A percentile compares a stretch with the other conserved stretches of the same genome.
Conservation (phyloP, 2,797 vertebrate species). For the Falco concolor region DNA sequence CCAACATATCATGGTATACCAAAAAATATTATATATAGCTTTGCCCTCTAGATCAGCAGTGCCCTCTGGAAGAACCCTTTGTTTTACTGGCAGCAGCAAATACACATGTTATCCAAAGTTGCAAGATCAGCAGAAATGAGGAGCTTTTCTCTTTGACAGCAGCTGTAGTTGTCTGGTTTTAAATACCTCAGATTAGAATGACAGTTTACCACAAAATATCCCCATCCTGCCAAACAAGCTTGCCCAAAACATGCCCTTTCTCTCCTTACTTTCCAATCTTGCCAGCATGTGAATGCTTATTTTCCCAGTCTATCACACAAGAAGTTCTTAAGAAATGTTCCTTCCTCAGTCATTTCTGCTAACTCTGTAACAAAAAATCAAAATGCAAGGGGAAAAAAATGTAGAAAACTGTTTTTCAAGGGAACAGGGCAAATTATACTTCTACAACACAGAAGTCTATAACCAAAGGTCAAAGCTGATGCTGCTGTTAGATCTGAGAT, state of each 20-base stretch:
- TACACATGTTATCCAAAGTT: background rate
- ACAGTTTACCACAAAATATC: slow-evolving; percentile 30
- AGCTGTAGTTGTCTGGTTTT: slow-evolving; percentile 32
- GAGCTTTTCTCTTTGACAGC: slow-evolving; percentile 29
- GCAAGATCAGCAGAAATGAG: slow-evolving; percentile 49
- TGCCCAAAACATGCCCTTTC: slow-evolving; percentile 44
- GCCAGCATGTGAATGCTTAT: background rate
- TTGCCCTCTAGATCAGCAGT: slow-evolving; percentile 46
- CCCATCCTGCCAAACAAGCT: background rate
- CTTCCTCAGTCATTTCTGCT: background rate
- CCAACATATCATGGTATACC: slow-evolving; percentile 14
- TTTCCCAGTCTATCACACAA: background rate
- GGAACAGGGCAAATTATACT: background rate
- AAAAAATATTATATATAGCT: slow-evolving; percentile 19
- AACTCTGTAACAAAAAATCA: background rate
- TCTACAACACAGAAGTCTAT: background rate
- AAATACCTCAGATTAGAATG: slow-evolving; percentile 32
- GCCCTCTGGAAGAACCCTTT: slow-evolving; percentile 43
- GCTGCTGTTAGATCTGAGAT: background rate
- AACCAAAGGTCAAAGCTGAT: background rate
- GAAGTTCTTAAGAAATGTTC: background rate
- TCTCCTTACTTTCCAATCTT: background rate
- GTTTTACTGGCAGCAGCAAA: slow-evolving; percentile 44
- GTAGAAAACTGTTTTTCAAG: background rate
- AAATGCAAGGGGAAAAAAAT: background rate